Evolutionary conservation across 2,797 vertebrate species (phyloP).

Genomic region (Rhynchonycteris naso): DNA sequence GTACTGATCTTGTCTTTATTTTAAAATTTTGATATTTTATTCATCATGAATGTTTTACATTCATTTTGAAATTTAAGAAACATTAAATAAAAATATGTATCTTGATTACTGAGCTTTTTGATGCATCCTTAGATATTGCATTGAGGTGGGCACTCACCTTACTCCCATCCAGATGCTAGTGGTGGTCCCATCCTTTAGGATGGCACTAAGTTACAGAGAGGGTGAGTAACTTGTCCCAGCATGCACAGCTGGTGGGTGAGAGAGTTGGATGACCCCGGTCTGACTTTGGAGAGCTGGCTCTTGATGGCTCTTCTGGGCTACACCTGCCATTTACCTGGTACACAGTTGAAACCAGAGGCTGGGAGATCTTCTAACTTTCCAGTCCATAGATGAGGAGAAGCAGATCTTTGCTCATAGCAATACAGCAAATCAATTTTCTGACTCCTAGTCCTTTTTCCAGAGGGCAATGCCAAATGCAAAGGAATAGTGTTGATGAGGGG

Average conservation of each 20-base stretch:
- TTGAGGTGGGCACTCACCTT: not conserved
- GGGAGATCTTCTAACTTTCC: not conserved
- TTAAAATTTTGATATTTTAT: slow-evolving; percentile 19
- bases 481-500: not conserved
- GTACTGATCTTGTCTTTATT: not conserved
- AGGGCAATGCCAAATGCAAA: not conserved
- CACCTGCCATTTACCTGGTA: too few relatives aligned
- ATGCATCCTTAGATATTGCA: not conserved
- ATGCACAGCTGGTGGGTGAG: not conserved
- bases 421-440: not conserved
- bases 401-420: not conserved
- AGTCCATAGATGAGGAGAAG: not conserved
- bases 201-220: not conserved
- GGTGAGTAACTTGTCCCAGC: not conserved
- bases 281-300: not conserved
- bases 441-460: not conserved
- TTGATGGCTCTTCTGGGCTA: not conserved
- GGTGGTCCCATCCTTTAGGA: not conserved
- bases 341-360: not conserved
- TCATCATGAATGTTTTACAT: not conserved
- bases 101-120: not conserved
- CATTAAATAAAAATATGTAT: not conserved
- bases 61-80: slow-evolving; percentile 12
- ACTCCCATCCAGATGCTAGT: not conserved
- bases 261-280: not conserved